Percentiles rank a stretch among this genome's conserved stretches.
phyloP scores from a whole-genome alignment of 92 coral and sea anemone genomes.

The Bergia sp. region DNA sequence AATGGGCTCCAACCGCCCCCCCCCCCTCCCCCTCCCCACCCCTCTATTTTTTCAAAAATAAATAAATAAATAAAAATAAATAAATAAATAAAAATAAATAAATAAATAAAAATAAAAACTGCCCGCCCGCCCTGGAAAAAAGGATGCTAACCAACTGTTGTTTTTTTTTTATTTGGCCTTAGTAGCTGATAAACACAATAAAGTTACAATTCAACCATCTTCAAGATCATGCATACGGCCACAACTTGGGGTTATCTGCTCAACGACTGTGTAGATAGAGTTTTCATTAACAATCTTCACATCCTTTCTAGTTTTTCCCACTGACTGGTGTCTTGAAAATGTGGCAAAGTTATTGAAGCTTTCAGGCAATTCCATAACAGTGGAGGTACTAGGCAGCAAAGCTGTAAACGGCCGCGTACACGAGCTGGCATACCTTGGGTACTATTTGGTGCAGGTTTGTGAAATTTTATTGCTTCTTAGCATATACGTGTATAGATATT shows the following conservation, averaged over 20 bases:
- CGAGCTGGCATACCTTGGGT: conserved; percentile 87
- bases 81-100: too few relatives aligned
- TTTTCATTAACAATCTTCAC: neutral
- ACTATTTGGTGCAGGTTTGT: conserved; percentile 88
- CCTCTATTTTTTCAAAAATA: too few relatives aligned
- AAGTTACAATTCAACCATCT: too few relatives aligned
- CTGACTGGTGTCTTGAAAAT: conserved; percentile 97
- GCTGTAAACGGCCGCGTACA: conserved; percentile 96
- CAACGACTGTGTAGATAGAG: neutral
- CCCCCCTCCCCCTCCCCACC: too few relatives aligned
- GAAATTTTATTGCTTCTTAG: neutral
- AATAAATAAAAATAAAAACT: too few relatives aligned
- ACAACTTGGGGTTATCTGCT: neutral
- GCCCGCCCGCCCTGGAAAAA: too few relatives aligned
- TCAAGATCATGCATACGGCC: too few relatives aligned
- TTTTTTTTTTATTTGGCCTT: too few relatives aligned
- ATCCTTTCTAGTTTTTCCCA: conserved; percentile 65
- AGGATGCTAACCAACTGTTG: too few relatives aligned
- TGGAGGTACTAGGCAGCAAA: conserved; percentile 90
- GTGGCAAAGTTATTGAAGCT: conserved; percentile 89
- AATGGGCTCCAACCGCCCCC: too few relatives aligned
- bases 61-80: too few relatives aligned
- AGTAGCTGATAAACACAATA: too few relatives aligned
- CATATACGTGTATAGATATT: neutral
- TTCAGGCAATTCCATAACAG: conserved; percentile 84